Evolutionary conservation across 2,888 invertebrate species (phyloP), one percentile per base, ranked within the genome.

Genomic region (Choreutis nemorana): DNA sequence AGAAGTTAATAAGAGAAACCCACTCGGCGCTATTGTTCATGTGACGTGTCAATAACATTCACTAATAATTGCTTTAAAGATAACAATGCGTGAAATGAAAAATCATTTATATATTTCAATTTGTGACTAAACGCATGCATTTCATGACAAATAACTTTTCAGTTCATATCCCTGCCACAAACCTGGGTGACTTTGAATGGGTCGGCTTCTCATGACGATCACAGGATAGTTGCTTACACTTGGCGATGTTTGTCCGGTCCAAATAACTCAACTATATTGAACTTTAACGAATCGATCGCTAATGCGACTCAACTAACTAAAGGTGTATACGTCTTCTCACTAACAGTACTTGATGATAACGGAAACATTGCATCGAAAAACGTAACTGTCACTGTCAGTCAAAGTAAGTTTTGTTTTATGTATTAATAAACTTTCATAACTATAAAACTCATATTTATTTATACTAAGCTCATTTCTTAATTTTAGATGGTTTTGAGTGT

Each of bases 291-390:
- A 48, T 83, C 86, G 1, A 62, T 84, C 29, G 89, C 90, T 6
- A 93, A 93, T 61, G 89, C 90, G 0, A 91, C 91, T 1, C 82
- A 83, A 1, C 77, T 94, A 21, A 93, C 93, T 0, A 89, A 91
- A 50, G 96, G 96, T 1, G 83, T 87, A 32, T 97, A 96, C 52
- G 75, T 83, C 30, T 90, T 94, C 59, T 85, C 87, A 50, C 66
- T 94, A 35, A 88, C 86, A n/a, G 91, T 94, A 1, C 83, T 87
- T 7, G 93, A 94, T 62, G 90, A 91, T 47, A 90, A 89, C 48
- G 90, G 89, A 28, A 91, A 93, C 50, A 85, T 86, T n/a, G 90
- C 89, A 23, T 82, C 81, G 7, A 88, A 87, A 58, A 83, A 79
- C 29, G 85, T 90, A 23, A 84, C 83, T 51, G 81, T 94, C 25